Percentiles rank a stretch among this genome's conserved stretches.
Evolutionary conservation across 2,113 vertebrate genomes (phyloP).

Genomic region (Oryzias javanicus): DNA sequence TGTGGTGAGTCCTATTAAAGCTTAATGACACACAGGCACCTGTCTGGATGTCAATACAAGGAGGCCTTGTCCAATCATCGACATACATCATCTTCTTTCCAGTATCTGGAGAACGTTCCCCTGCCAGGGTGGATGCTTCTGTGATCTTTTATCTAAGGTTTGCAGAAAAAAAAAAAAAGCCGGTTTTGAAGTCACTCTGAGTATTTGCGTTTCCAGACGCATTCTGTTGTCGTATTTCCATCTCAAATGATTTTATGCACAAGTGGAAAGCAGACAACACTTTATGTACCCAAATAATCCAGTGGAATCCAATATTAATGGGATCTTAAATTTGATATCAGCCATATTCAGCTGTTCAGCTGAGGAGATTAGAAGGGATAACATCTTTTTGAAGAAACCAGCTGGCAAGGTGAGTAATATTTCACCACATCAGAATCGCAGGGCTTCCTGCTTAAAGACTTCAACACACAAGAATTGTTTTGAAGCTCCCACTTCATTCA

Average conservation of each 20-base stretch:
- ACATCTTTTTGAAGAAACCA: slow-evolving; percentile 13
- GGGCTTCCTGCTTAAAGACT: slow-evolving; percentile 16
- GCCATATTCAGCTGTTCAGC: background rate
- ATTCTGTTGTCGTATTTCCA: slow-evolving; percentile 17
- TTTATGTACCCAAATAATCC: background rate
- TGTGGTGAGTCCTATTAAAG: slow-evolving; percentile 70
- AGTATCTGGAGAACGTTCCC: slow-evolving; percentile 16
- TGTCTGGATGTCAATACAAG: slow-evolving; percentile 59
- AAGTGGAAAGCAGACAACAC: background rate
- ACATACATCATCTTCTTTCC: slow-evolving; percentile 61
- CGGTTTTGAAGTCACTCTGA: slow-evolving; percentile 13
- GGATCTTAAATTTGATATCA: slow-evolving; percentile 2
- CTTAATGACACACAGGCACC: slow-evolving; percentile 68
- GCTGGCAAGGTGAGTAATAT: slow-evolving; percentile 9
- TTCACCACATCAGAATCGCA: background rate
- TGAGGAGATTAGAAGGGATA: slow-evolving; percentile 4
- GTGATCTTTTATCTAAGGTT: slow-evolving; percentile 40
- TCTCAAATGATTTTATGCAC: slow-evolving; percentile 3
- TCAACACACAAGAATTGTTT: slow-evolving; percentile 16
- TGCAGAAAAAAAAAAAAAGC: slow-evolving; percentile 20
- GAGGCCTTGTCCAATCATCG: slow-evolving; percentile 57
- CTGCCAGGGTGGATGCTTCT: slow-evolving; percentile 27
- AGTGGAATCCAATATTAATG: slow-evolving; percentile 12
- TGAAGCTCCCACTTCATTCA: slow-evolving; percentile 11
- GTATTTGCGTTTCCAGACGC: slow-evolving; percentile 19